Percentiles rank a stretch among this genome's conserved stretches.
Evolutionary conservation across 2,888 invertebrate species (phyloP).

Genomic region (Entomobrya proxima): DNA sequence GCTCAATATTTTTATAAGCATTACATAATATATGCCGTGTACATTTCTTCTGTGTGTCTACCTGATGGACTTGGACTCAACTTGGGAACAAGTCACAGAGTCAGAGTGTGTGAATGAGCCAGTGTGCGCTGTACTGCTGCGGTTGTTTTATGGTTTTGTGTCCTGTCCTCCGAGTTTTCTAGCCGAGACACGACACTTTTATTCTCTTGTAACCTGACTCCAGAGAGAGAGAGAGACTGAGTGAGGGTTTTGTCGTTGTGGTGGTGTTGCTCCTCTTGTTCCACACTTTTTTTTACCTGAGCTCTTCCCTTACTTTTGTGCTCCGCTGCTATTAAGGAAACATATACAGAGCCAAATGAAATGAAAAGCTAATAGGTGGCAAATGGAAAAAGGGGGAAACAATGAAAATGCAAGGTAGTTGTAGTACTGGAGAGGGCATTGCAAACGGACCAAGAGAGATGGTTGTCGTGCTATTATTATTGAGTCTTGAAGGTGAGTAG

Average conservation of each 20-base stretch:
- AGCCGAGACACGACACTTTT: not conserved
- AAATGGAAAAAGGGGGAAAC: constrained; percentile 6
- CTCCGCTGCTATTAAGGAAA: too few species aligned
- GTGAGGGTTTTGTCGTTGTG: not conserved
- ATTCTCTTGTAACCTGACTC: constrained; percentile 14
- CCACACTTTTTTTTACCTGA: not conserved
- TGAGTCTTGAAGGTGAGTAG: not conserved
- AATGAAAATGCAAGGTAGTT: constrained; percentile 10
- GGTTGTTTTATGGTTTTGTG: constrained; percentile 9
- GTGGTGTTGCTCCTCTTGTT: too few species aligned
- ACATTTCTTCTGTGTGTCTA: not conserved
- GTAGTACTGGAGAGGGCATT: not conserved
- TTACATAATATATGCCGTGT: not conserved
- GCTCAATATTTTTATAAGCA: too few species aligned
- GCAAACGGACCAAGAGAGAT: not conserved
- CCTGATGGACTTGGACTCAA: not conserved
- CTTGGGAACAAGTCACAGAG: constrained; percentile 33
- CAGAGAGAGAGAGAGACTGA: too few species aligned
- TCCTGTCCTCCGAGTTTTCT: not conserved
- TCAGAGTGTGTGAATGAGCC: not conserved
- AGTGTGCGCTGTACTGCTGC: not conserved
- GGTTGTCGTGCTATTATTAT: not conserved
- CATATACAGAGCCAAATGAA: too few species aligned
- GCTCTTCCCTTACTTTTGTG: not conserved
- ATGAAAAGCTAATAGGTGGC: too few species aligned